Percentiles rank a stretch among this genome's conserved stretches.
These are phyloP conservation scores for Tanytarsus gracilentus DNA, from an alignment of 2,888 invertebrate genomes.

Conservation along the genomic window DNA sequence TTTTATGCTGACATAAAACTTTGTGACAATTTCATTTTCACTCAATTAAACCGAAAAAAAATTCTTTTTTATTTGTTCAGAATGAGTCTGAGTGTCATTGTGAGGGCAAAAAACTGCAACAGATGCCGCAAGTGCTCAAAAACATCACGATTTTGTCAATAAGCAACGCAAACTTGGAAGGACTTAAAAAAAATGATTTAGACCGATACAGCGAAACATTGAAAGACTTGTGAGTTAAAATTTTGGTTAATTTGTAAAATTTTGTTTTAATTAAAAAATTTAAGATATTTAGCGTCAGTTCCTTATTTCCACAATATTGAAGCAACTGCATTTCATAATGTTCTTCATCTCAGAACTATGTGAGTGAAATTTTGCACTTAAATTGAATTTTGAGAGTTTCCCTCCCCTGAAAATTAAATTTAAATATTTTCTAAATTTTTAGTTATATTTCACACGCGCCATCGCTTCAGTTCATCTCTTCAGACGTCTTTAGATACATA, in stretches of 20 bases:
- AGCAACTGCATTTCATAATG: slow-evolving; percentile 39
- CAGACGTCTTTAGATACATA: slow-evolving; percentile 40
- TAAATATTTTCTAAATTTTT: too few species aligned
- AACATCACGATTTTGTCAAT: slow-evolving; percentile 14
- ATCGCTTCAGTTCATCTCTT: slow-evolving; percentile 46
- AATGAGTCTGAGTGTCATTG: slow-evolving; percentile 15
- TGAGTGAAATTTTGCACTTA: slow-evolving; percentile 29
- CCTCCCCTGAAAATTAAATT: too few species aligned
- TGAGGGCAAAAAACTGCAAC: slow-evolving; percentile 1
- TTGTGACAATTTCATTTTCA: too few species aligned
- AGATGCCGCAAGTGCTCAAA: slow-evolving; percentile 2
- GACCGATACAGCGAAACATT: slow-evolving; percentile 1
- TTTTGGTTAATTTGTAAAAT: too few species aligned
- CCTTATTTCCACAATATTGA: slow-evolving; percentile 39
- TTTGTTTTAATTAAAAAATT: too few species aligned
- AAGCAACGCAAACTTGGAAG: slow-evolving; percentile 5
- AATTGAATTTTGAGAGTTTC: too few species aligned
- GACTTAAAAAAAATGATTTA: slow-evolving; percentile 1
- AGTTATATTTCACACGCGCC: slow-evolving; percentile 64
- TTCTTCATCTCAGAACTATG: slow-evolving; percentile 32
- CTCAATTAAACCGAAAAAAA: too few species aligned
- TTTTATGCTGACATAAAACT: too few species aligned
- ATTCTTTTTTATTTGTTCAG: background rate
- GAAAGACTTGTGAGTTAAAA: slow-evolving; percentile 7
- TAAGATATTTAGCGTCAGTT: slow-evolving; percentile 33